Conservation (phyloP, 2,888 invertebrate genomes). For the Pteria penguin region DNA sequence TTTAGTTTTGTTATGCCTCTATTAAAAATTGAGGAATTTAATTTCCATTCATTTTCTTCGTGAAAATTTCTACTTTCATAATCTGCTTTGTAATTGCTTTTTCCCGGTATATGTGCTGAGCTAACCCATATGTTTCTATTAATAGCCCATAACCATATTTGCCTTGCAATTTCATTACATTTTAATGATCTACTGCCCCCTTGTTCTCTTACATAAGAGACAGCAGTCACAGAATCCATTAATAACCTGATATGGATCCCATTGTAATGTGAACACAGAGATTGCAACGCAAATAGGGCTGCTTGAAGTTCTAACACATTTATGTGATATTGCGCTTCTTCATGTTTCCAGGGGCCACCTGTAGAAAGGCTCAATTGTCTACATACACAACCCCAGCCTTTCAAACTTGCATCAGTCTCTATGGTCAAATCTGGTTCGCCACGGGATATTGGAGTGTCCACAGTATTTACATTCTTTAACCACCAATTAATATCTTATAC, state of each 20-base stretch:
- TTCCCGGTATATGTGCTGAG: neutral
- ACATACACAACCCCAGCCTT: neutral
- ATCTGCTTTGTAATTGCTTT: neutral
- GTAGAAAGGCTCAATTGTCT: neutral
- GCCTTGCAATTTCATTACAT: conserved; percentile 15
- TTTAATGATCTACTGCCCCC: conserved; percentile 12
- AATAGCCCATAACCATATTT: neutral
- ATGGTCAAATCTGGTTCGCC: too few relatives aligned
- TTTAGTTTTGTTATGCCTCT: neutral
- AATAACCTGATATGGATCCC: conserved; percentile 9
- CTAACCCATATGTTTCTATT: neutral
- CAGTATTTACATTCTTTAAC: neutral
- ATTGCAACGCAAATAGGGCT: conserved; percentile 11
- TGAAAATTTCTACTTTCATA: conserved; percentile 16
- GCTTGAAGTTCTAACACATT: conserved; percentile 27
- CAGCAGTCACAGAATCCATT: conserved; percentile 3
- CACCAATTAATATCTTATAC: neutral
- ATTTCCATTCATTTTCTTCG: conserved; percentile 11
- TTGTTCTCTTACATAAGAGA: conserved; percentile 15
- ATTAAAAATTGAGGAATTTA: neutral
- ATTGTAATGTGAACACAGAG: neutral
- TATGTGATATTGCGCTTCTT: conserved; percentile 3
- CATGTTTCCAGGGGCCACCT: neutral
- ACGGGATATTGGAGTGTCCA: neutral
- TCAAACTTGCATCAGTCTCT: neutral